These are phyloP conservation scores for Portunus trituberculatus DNA, from an alignment of 1,140 invertebrate genomes.

Conservation along the genomic window DNA sequence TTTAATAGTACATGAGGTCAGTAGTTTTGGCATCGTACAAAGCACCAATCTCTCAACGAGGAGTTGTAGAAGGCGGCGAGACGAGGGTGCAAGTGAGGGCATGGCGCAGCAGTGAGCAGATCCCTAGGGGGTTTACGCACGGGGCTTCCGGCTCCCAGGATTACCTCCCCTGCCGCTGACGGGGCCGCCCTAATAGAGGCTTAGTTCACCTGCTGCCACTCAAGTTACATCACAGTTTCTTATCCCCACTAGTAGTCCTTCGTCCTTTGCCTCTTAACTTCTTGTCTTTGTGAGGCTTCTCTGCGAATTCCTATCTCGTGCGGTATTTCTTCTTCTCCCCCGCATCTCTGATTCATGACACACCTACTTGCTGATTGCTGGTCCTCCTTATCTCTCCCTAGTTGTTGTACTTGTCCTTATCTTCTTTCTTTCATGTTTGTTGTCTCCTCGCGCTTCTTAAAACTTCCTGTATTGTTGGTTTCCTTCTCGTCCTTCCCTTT, in stretches of 20 bases:
- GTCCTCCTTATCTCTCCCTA: too few species aligned
- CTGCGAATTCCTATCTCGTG: too few species aligned
- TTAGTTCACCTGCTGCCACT: conserved; percentile 50
- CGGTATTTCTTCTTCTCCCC: background rate
- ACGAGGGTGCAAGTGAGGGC: background rate
- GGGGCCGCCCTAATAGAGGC: conserved; percentile 24
- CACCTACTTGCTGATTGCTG: too few species aligned
- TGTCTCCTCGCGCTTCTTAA: too few species aligned
- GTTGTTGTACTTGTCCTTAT: too few species aligned
- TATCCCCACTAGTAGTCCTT: background rate
- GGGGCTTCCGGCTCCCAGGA: background rate
- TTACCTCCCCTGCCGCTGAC: background rate
- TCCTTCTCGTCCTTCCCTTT: too few species aligned
- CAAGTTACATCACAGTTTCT: background rate
- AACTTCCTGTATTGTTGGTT: too few species aligned
- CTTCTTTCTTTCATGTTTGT: too few species aligned
- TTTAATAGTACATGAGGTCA: too few species aligned
- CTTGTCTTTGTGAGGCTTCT: background rate
- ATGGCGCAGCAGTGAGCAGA: background rate
- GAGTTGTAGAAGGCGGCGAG: background rate
- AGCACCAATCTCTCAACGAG: background rate
- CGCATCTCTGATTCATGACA: background rate
- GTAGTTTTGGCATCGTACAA: too few species aligned
- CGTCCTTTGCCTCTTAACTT: background rate
- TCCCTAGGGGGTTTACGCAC: background rate